These are phyloP conservation scores for Ambastaia sidthimunki DNA, from an alignment of 2,797 vertebrate species.

Conservation along the genomic window DNA sequence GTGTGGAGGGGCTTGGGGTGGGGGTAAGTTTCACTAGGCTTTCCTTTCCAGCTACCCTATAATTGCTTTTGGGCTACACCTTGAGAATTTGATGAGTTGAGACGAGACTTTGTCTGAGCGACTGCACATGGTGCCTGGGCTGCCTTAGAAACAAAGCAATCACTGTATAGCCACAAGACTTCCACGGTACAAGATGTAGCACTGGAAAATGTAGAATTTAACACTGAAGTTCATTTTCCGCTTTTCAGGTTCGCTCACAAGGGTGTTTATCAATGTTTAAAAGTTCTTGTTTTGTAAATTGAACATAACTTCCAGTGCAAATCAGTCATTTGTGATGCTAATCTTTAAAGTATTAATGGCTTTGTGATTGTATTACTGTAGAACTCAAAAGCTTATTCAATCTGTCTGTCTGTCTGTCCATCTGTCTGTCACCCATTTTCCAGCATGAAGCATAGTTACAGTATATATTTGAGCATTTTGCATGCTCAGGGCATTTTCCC, in stretches of 20 bases:
- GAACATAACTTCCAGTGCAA: not conserved
- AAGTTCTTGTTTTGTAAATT: not conserved
- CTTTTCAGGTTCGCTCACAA: conserved; percentile 7
- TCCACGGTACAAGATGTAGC: not conserved
- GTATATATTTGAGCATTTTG: too few species aligned
- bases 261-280: conserved; percentile 3
- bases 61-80: conserved; percentile 75
- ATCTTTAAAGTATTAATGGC: not conserved
- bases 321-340: not conserved
- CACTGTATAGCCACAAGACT: conserved; percentile 56
- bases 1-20: conserved; percentile 39
- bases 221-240: not conserved
- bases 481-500: too few species aligned
- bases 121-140: conserved; percentile 59
- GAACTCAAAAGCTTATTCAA: not conserved
- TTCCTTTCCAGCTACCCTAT: conserved; percentile 64
- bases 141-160: conserved; percentile 63
- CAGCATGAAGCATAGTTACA: too few species aligned
- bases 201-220: not conserved
- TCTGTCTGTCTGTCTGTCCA: too few species aligned
- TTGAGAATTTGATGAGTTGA: conserved; percentile 76
- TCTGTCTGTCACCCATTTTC: too few species aligned
- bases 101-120: conserved; percentile 71
- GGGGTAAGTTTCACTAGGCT: conserved; percentile 64
- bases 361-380: not conserved